These are phyloP conservation scores for Berghia stephanieae DNA, from an alignment of 1,140 invertebrate species.

Conservation along the genomic window DNA sequence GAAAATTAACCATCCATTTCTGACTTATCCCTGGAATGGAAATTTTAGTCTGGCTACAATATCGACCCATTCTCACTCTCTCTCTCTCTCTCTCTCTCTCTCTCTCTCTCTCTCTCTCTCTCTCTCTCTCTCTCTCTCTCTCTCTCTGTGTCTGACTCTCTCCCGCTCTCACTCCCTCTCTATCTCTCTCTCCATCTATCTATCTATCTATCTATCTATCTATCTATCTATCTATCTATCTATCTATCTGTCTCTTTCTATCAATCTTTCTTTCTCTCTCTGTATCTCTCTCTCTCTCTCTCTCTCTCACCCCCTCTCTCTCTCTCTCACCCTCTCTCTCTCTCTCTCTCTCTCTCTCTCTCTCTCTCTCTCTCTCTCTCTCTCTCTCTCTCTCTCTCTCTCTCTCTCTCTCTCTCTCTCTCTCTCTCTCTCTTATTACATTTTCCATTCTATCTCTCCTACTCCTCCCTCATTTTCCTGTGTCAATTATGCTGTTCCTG, in stretches of 20 bases:
- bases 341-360: not conserved
- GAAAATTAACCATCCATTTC: not conserved
- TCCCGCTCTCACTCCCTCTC: not conserved
- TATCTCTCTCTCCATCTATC: not conserved
- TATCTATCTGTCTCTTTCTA: not conserved
- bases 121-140: slow-evolving; percentile 6
- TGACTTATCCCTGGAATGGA: not conserved
- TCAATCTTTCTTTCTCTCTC: not conserved
- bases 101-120: slow-evolving; percentile 19
- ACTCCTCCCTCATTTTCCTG: too few relatives aligned
- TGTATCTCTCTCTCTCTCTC: not conserved
- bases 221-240: not conserved
- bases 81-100: slow-evolving; percentile 18
- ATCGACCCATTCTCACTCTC: not conserved
- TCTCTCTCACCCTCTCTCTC: too few relatives aligned
- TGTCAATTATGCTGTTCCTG: not conserved
- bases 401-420: not conserved
- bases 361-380: not conserved
- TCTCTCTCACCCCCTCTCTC: too few relatives aligned
- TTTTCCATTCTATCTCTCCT: not conserved
- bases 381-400: slow-evolving; percentile 6
- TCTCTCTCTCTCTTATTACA: not conserved
- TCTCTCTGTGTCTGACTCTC: not conserved
- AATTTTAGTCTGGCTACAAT: not conserved
- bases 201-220: not conserved